Percentiles rank a stretch among this genome's conserved stretches.
Conservation (phyloP, 2,797 vertebrate genomes). For the Varecia variegata region DNA sequence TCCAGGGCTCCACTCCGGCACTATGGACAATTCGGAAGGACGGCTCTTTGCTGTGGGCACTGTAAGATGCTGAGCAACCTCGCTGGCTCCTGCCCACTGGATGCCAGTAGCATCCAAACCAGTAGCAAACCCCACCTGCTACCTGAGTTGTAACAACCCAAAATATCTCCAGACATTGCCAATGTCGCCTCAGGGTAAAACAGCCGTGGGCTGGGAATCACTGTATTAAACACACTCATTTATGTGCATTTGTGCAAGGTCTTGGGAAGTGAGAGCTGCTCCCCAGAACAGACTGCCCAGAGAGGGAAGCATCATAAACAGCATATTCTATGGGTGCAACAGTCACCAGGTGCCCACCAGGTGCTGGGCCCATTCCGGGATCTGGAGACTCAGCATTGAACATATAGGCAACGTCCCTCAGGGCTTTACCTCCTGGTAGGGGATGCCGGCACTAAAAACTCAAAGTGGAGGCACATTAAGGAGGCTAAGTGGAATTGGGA, state of each 20-base stretch:
- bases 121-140: neutral
- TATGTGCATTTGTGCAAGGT: neutral
- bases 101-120: neutral
- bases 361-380: too few species aligned
- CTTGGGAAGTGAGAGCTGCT: neutral
- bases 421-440: neutral
- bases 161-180: neutral
- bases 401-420: rapidly evolving
- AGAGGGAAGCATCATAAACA: neutral
- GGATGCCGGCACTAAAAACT: too few species aligned
- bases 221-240: neutral
- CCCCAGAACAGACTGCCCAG: neutral
- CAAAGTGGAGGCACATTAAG: neutral
- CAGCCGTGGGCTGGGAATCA: neutral
- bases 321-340: too few species aligned
- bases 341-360: neutral
- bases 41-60: neutral
- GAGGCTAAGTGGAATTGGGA: neutral
- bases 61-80: neutral
- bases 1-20: too few species aligned
- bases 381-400: neutral
- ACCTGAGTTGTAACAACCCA: neutral
- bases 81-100: neutral
- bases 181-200: neutral
- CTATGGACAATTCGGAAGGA: rapidly evolving